A percentile compares a stretch with the other conserved stretches of the same genome.
phyloP scores from a whole-genome alignment of 1,140 invertebrate genomes.

The Campodea augens region DNA sequence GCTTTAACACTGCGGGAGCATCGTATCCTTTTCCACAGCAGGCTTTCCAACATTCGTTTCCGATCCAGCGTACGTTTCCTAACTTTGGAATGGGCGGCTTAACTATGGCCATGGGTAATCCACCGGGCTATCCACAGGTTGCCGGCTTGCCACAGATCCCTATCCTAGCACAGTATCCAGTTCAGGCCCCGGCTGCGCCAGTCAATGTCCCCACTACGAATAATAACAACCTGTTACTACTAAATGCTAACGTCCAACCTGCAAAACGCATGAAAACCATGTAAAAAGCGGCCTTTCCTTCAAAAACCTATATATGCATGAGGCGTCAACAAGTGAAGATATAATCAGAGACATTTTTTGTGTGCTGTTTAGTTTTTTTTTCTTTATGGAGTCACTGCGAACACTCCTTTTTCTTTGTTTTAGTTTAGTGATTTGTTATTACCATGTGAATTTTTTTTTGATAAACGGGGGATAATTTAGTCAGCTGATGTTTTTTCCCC shows the following conservation, averaged over 20 bases:
- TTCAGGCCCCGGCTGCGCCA: slow-evolving; percentile 20
- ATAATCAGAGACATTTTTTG: too few species aligned
- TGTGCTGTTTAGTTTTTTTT: too few species aligned
- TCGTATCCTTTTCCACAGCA: slow-evolving; percentile 18
- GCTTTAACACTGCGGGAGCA: slow-evolving; percentile 12
- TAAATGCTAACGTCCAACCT: neutral
- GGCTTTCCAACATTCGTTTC: slow-evolving; percentile 17
- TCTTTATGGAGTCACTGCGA: too few species aligned
- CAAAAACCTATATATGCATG: too few species aligned
- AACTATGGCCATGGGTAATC: slow-evolving; percentile 14
- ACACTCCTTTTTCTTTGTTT: too few species aligned
- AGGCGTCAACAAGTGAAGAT: too few species aligned
- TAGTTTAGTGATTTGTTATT: too few species aligned
- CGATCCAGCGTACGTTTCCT: slow-evolving; percentile 16
- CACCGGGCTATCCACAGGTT: neutral
- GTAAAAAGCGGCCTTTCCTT: too few species aligned
- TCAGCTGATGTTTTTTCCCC: too few species aligned
- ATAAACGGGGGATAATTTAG: too few species aligned
- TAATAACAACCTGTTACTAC: neutral
- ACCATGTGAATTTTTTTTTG: too few species aligned
- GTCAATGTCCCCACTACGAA: neutral
- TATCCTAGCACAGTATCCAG: slow-evolving; percentile 5
- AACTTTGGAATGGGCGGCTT: slow-evolving; percentile 17
- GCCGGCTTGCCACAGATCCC: neutral
- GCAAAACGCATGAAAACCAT: neutral